These are phyloP conservation scores for Serrognathus titanus DNA, from an alignment of 2,888 invertebrate species.

Conservation along the genomic window DNA sequence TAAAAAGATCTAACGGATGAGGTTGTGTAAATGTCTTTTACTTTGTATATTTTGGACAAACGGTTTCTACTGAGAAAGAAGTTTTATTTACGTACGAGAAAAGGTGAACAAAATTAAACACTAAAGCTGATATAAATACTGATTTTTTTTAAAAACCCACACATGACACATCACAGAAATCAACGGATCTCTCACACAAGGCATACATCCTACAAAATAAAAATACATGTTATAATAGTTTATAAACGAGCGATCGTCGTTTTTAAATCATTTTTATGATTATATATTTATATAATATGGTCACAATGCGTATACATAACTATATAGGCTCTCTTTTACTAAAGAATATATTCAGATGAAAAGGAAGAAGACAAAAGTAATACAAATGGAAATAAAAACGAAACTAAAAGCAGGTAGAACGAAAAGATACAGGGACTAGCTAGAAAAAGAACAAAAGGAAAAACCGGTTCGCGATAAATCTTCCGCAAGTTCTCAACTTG, in stretches of 20 bases:
- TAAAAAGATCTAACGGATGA: too few species aligned
- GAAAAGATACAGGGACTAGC: slow-evolving; percentile 18
- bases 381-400: slow-evolving; percentile 12
- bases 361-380: neutral
- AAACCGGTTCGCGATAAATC: slow-evolving; percentile 31
- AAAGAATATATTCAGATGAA: slow-evolving; percentile 6
- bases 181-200: slow-evolving; percentile 43
- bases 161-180: slow-evolving; percentile 39
- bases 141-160: slow-evolving; percentile 35
- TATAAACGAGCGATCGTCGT: slow-evolving; percentile 23
- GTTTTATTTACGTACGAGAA: neutral
- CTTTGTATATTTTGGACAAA: neutral
- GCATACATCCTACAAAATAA: slow-evolving; percentile 12
- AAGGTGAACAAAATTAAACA: slow-evolving; percentile 15
- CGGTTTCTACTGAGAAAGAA: neutral
- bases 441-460: slow-evolving; percentile 20
- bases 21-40: too few species aligned
- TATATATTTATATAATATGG: slow-evolving; percentile 25
- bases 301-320: slow-evolving; percentile 26
- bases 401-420: slow-evolving; percentile 16
- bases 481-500: neutral
- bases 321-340: neutral
- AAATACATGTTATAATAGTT: slow-evolving; percentile 24
- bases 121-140: slow-evolving; percentile 32
- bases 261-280: slow-evolving; percentile 40